These are phyloP conservation scores for Mormyrops attenuatus DNA, from an alignment of 2,797 vertebrate species.

Conservation along the genomic window DNA sequence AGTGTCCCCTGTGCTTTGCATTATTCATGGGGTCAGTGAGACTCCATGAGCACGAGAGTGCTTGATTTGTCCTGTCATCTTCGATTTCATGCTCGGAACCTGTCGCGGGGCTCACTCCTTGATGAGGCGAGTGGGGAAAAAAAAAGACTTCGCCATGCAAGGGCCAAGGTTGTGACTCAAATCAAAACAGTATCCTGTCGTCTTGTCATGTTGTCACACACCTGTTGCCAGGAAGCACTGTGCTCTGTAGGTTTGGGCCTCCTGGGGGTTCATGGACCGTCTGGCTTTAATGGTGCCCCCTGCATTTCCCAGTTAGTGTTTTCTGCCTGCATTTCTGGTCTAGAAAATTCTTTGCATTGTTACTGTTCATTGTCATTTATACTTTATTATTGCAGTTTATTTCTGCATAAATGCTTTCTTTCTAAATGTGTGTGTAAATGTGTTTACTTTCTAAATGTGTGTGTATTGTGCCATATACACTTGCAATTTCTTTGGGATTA, in stretches of 20 bases:
- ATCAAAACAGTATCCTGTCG: constrained; percentile 37
- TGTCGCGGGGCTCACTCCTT: constrained; percentile 48
- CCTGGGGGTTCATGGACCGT: neutral
- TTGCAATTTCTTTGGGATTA: neutral
- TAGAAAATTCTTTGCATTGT: neutral
- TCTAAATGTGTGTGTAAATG: neutral
- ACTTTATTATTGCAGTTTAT: neutral
- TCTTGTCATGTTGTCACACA: neutral
- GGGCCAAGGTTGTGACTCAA: constrained; percentile 36
- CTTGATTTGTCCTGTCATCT: constrained; percentile 52
- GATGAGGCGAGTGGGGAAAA: constrained; percentile 51
- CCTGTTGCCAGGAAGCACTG: neutral
- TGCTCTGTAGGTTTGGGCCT: neutral
- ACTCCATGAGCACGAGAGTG: constrained; percentile 35
- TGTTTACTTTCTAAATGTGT: neutral
- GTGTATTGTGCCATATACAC: neutral
- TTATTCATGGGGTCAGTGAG: constrained; percentile 54
- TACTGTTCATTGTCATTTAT: neutral
- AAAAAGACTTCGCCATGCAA: constrained; percentile 51
- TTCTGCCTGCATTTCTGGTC: neutral
- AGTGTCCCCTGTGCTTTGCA: constrained; percentile 38
- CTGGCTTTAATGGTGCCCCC: neutral
- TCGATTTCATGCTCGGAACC: constrained; percentile 52
- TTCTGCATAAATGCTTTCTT: neutral
- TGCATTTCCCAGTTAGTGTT: neutral